Conservation (phyloP, 2,797 vertebrate genomes). For the Hydrophis major region DNA sequence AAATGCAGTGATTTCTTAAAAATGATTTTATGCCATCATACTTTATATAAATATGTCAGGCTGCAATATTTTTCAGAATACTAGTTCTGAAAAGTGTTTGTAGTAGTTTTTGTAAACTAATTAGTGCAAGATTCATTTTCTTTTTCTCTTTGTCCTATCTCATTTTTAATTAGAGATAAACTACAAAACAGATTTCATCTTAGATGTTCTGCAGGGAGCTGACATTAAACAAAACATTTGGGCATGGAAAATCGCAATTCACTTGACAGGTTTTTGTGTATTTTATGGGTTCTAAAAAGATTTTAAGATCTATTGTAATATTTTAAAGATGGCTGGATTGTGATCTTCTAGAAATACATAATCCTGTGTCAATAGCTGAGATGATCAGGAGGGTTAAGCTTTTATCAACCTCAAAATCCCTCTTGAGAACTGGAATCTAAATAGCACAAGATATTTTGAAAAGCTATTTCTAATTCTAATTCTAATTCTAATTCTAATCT, state of each 20-base stretch:
- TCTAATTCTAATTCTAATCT: no score
- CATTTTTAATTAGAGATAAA: conserved; percentile 20
- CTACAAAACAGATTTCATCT: conserved; percentile 14
- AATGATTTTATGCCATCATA: neutral
- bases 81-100: neutral
- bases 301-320: neutral
- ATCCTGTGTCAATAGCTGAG: neutral
- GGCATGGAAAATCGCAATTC: neutral
- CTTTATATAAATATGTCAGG: neutral
- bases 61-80: neutral
- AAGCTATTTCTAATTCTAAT: neutral
- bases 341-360: neutral
- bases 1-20: neutral
- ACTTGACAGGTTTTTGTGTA: neutral
- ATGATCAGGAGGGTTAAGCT: neutral
- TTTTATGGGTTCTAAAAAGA: neutral
- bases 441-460: neutral
- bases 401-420: neutral
- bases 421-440: neutral
- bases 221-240: conserved; percentile 33
- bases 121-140: neutral
- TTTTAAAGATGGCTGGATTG: neutral
- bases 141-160: neutral
- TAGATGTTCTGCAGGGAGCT: conserved; percentile 5
- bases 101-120: conserved; percentile 7